Percentiles rank a stretch among this genome's conserved stretches.
These are phyloP conservation scores for Syrista parreyssii DNA, from an alignment of 2,888 invertebrate genomes.

Conservation along the genomic window DNA sequence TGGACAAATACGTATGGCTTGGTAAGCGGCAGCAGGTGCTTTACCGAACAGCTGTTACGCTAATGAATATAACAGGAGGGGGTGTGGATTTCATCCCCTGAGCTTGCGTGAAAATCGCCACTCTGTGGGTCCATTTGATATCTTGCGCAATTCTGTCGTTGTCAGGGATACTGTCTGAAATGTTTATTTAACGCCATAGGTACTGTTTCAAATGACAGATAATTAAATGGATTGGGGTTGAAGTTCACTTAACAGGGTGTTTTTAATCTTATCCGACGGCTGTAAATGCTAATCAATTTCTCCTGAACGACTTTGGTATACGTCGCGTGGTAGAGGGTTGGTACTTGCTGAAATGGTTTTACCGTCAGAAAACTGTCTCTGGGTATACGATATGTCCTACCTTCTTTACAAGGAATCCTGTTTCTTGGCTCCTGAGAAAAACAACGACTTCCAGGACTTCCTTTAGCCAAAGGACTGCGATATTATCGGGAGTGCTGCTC, in stretches of 20 bases:
- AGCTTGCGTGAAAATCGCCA: neutral
- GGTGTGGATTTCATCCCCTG: neutral
- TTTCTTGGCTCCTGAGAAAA: neutral
- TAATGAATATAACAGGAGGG: neutral
- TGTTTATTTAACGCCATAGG: neutral
- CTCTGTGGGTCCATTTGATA: neutral
- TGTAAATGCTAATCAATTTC: too few relatives aligned
- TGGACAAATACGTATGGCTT: constrained; percentile 4
- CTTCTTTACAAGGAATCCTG: neutral
- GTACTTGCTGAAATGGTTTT: too few relatives aligned
- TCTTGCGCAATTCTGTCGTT: neutral
- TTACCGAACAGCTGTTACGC: neutral
- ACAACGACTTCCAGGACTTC: neutral
- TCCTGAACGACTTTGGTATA: too few relatives aligned
- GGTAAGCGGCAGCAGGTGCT: constrained; percentile 2
- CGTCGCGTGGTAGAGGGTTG: too few relatives aligned
- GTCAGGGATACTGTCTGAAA: neutral
- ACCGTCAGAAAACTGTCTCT: neutral
- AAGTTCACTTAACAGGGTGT: neutral
- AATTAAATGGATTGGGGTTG: neutral
- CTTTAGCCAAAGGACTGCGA: neutral
- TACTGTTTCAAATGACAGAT: neutral
- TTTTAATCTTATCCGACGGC: too few relatives aligned
- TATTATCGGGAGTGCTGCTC: neutral
- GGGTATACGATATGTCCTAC: neutral